Evolutionary conservation across 2,888 invertebrate genomes (phyloP).

Genomic region (Lycaena phlaeas): DNA sequence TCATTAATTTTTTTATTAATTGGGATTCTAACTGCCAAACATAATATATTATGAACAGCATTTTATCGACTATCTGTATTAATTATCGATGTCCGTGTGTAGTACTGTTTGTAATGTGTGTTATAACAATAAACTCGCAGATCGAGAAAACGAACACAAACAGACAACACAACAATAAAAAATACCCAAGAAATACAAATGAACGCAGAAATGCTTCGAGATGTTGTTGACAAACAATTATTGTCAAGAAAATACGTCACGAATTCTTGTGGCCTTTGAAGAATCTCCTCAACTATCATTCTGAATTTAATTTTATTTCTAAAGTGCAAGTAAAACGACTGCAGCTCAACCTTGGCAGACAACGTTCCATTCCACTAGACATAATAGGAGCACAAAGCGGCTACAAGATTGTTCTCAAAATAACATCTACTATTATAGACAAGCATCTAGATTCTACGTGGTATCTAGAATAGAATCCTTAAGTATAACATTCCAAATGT

Average conservation of each 20-base stretch:
- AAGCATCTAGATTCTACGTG: slow-evolving; percentile 15
- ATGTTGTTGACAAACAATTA: too few species aligned
- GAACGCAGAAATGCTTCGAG: too few species aligned
- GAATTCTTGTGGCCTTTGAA: too few species aligned
- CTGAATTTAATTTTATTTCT: slow-evolving; percentile 7
- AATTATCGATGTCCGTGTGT: too few species aligned
- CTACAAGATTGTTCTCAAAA: slow-evolving; percentile 21
- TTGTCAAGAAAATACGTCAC: too few species aligned
- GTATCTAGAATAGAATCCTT: slow-evolving; percentile 12
- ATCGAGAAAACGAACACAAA: too few species aligned
- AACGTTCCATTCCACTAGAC: slow-evolving; percentile 20
- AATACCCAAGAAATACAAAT: too few species aligned
- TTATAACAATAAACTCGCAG: too few species aligned
- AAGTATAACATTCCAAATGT: not conserved
- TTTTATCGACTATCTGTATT: not conserved
- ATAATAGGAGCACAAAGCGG: slow-evolving; percentile 22
- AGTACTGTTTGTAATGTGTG: slow-evolving; percentile 1
- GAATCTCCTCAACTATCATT: too few species aligned
- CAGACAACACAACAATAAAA: too few species aligned
- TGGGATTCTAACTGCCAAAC: slow-evolving; percentile 5
- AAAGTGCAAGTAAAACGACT: slow-evolving; percentile 16
- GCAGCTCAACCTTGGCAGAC: slow-evolving; percentile 20
- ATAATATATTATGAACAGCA: not conserved
- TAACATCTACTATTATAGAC: slow-evolving; percentile 17
- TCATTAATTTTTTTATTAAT: not conserved